Evolutionary conservation across 2,888 invertebrate genomes (phyloP), one percentile per base, ranked within the genome.

Genomic region (Lysandra coridon): DNA sequence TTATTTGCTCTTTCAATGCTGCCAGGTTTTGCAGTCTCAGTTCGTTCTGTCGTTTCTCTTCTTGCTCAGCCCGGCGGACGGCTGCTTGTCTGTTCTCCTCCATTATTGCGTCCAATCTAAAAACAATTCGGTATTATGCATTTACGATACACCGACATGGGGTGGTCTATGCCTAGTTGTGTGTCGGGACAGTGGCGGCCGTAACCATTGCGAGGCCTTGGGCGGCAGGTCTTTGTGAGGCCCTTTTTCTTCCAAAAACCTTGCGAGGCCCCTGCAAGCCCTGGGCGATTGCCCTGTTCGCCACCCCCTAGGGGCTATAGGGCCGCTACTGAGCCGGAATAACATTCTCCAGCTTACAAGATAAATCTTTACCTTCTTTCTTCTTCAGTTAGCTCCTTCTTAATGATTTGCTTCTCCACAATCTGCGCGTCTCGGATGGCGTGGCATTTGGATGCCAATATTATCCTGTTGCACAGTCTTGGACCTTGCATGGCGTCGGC

Each of bases 361-460:
- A 49, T 49, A 57, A 60, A 78, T n/a, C 62, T 76, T 82, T 62
- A 92, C 90, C 96, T 89, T 81, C 88, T 87, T 80, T 96, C 91
- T 83, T 96, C 96, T 57, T 95, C 95, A 49, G 92, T 92, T 0
- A 96, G 82, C 82, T 96, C 95, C 84, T 94, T 95, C 86, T 95
- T 92, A 75, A 96, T 95, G 53, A 96, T 88, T 78, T 95, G 90
- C 81, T 95, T 96, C 88, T 97, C 97, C 0, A 95, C 95, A 80
- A 98, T 95, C 92, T 98, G 98, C 0, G 97, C 98, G 88, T 98
- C 97, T 30, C 98, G 93, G 76, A 98, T 97, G 0, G 98, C 97
- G 85, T 97, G 96, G 83, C 98, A 98, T 88, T 98, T 98, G 33
- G 97, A 97, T 23, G 97, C 97, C 14, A 98, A 90, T 84, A 98